Percentiles rank a stretch among this genome's conserved stretches.
Conservation (phyloP, 2,113 vertebrate genomes). For the Cheilinus undulatus region DNA sequence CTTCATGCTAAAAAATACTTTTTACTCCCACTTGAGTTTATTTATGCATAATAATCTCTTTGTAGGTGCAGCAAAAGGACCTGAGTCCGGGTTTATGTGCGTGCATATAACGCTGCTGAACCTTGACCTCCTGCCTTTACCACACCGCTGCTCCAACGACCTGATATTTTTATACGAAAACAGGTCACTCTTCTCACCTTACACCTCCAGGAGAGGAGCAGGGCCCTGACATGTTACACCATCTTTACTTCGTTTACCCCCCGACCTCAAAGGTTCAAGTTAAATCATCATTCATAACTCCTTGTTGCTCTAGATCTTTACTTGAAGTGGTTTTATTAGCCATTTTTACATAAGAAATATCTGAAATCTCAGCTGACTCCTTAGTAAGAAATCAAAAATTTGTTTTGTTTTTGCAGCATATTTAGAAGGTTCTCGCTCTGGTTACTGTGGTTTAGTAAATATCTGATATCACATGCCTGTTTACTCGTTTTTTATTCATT, state of each 20-base stretch:
- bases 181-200: conserved; percentile 33
- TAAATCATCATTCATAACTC: background rate
- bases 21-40: too few species aligned
- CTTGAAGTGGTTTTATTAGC: too few species aligned
- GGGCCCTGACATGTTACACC: background rate
- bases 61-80: background rate
- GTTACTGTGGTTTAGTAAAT: too few species aligned
- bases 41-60: too few species aligned
- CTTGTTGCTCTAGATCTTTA: background rate
- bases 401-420: too few species aligned
- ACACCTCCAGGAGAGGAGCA: conserved; percentile 5
- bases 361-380: too few species aligned
- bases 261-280: background rate
- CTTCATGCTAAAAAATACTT: too few species aligned
- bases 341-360: too few species aligned
- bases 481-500: conserved; percentile 36
- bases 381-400: too few species aligned
- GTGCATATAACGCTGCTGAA: background rate
- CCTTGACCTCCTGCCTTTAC: background rate
- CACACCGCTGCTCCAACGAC: background rate
- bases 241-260: background rate
- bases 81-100: too few species aligned
- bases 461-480: background rate
- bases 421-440: too few species aligned
- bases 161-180: conserved; percentile 11